Conservation (phyloP, 2,113 vertebrate genomes). For the Tachysurus vachellii region DNA sequence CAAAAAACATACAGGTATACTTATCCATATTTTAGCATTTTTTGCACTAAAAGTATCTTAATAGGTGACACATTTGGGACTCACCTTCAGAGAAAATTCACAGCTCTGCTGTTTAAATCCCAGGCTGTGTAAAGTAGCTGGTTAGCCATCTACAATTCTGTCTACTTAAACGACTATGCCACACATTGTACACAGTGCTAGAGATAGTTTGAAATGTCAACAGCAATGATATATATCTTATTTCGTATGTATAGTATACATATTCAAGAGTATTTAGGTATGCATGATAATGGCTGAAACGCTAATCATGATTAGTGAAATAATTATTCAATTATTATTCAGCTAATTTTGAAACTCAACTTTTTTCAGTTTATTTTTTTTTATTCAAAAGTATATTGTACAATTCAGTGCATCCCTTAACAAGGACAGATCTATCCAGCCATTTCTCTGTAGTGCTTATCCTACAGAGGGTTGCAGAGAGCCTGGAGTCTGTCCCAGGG, state of each 20-base stretch:
- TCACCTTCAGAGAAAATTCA: not conserved
- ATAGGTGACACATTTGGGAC: not conserved
- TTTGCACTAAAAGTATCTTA: not conserved
- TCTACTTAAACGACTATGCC: not conserved
- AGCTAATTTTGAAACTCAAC: too few relatives aligned
- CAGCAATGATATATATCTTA: not conserved
- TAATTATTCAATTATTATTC: too few relatives aligned
- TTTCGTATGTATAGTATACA: not conserved
- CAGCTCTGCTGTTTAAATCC: not conserved
- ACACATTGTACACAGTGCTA: not conserved
- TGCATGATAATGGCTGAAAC: not conserved
- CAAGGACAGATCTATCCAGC: too few relatives aligned
- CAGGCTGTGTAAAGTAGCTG: not conserved
- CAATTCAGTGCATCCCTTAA: too few relatives aligned
- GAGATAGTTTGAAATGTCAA: not conserved
- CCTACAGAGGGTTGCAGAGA: too few relatives aligned
- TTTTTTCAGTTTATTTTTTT: too few relatives aligned
- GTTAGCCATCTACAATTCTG: not conserved
- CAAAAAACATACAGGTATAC: not conserved
- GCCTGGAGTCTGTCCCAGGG: too few relatives aligned
- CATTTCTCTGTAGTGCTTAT: too few relatives aligned
- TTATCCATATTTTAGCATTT: not conserved
- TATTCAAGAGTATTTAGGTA: not conserved
- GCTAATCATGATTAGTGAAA: not conserved
- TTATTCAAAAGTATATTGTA: too few relatives aligned